Evolutionary conservation across 2,888 invertebrate genomes (phyloP), one percentile per base, ranked within the genome.

Genomic region (Quadroppia sp.): DNA sequence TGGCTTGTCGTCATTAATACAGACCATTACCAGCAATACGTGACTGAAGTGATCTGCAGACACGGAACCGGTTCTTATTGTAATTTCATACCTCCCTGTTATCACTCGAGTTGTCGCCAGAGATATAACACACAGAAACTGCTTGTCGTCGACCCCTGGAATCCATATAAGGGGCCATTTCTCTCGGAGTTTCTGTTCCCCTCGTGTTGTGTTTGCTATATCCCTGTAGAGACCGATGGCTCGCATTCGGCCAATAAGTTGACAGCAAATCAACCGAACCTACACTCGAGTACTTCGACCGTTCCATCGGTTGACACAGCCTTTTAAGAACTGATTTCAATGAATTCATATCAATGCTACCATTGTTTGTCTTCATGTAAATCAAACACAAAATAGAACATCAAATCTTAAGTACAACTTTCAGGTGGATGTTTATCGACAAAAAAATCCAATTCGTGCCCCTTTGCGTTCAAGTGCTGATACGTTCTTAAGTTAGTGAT

Each of bases 1-100:
- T 79, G 79, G 79, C 75, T 79, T 17, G 79, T 78, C n/a, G 77
- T 79, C 28, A 77, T 79, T 71, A 79, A 79, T 61, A 79, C 78
- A 11, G 78, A 78, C 11, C 67, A 76, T 45, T 78, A 79, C 48
- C 76, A 77, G 2, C 78, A 79, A 74, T 78, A 77, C 28, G 77
- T 79, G 45, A 78, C 79, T 15, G 79, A 79, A 75, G 77, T 79
- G 20, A 74, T 78, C n/a, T 78, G 79, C 75, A 73, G 77, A 76
- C 76, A 75, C 48, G 75, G 74, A 13, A 50, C 42, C 28, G 76
- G 76, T 30, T 76, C 77, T 3, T 75, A 75, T 23, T 79, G 79
- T 73, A 77, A 78, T 71, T 78, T 77, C 59, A 76, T 79, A 17
- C 78, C 79, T 20, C 78, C 78, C 13, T 79, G 79, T 53, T 79